Conservation (phyloP, 2,797 vertebrate genomes). For the Lepus townsendii region DNA sequence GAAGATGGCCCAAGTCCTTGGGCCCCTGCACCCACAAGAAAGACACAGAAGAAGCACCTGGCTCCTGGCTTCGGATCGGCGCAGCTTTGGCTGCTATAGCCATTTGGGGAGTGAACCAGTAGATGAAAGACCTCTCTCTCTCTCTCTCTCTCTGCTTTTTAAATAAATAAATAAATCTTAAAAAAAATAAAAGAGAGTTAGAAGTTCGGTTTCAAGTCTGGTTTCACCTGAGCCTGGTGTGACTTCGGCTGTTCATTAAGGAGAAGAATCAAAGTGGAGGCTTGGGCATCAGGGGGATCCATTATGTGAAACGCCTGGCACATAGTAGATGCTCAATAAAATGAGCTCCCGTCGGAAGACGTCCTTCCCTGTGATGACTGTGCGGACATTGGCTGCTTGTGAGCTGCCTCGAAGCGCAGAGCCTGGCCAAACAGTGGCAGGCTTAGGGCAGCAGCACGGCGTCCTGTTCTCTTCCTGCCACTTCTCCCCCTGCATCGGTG, state of each 20-base stretch:
- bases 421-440: not conserved
- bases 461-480: not conserved
- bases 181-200: too few species aligned
- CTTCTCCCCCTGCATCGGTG: not conserved
- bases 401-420: not conserved
- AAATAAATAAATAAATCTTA: too few species aligned
- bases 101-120: too few species aligned
- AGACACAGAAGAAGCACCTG: too few species aligned
- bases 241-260: not conserved
- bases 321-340: not conserved
- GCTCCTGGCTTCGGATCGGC: too few species aligned
- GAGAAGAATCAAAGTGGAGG: not conserved
- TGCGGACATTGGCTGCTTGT: not conserved
- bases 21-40: too few species aligned
- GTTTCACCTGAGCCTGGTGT: not conserved
- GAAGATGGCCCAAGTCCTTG: too few species aligned
- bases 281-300: not conserved
- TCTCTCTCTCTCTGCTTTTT: too few species aligned
- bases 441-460: too few species aligned
- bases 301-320: not conserved
- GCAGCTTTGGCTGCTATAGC: too few species aligned
- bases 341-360: not conserved
- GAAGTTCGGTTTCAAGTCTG: not conserved
- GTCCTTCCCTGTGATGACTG: not conserved
- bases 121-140: too few species aligned